Evolutionary conservation across 2,888 invertebrate species (phyloP).

Genomic region (Pelosia muscerda): DNA sequence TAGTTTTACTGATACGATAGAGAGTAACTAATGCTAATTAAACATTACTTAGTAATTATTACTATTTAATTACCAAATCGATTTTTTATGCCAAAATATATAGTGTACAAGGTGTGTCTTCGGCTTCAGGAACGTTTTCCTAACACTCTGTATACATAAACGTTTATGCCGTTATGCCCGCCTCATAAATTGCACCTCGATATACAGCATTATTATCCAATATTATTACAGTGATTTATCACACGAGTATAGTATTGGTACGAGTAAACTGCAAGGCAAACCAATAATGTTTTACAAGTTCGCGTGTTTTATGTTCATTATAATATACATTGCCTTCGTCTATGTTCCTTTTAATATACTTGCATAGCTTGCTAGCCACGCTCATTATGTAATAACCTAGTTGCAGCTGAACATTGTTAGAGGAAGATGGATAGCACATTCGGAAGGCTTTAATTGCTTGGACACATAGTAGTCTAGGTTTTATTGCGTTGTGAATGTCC

Average conservation of each 20-base stretch:
- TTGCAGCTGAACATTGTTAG: constrained; percentile 39
- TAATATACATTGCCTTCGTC: constrained; percentile 39
- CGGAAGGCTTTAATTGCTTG: constrained; percentile 32
- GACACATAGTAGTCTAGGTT: constrained; percentile 17
- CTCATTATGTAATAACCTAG: constrained; percentile 32
- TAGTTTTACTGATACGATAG: no score
- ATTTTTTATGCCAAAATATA: no score
- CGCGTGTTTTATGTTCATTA: constrained; percentile 42
- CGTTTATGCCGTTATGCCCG: not conserved
- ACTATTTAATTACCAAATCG: no score
- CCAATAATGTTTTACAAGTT: constrained; percentile 35
- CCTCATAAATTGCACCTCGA: not conserved
- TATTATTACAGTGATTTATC: constrained; percentile 31
- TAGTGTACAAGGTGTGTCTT: no score
- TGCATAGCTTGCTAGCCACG: constrained; percentile 19
- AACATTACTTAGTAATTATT: no score
- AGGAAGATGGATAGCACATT: constrained; percentile 32
- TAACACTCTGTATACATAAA: no score
- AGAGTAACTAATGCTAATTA: no score
- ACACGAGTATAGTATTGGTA: constrained; percentile 17
- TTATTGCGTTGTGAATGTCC: constrained; percentile 21
- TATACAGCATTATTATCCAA: not conserved
- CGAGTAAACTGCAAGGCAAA: constrained; percentile 26
- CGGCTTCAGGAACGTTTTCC: no score
- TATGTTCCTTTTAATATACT: constrained; percentile 41